These are phyloP conservation scores for Acheta domesticus DNA, from an alignment of 2,888 invertebrate genomes.

Conservation along the genomic window DNA sequence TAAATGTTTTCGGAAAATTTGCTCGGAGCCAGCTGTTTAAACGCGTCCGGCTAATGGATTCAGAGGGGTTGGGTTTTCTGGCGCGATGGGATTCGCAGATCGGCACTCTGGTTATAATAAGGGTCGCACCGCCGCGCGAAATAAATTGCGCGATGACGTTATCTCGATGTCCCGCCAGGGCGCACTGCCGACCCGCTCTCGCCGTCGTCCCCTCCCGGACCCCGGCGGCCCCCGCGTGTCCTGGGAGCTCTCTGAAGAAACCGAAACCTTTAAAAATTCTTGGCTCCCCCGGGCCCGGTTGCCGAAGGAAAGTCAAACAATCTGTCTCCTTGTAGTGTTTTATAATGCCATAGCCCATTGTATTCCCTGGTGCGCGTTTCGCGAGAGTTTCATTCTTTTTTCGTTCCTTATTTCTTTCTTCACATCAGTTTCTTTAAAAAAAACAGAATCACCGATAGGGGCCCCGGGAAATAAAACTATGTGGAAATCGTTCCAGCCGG, in stretches of 20 bases:
- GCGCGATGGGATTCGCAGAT: background rate
- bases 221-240: too few relatives aligned
- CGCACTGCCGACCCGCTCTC: background rate
- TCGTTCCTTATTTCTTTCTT: background rate
- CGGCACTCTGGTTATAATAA: background rate
- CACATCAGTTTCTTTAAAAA: background rate
- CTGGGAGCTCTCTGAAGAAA: background rate
- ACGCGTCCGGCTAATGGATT: background rate
- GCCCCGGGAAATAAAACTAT: background rate
- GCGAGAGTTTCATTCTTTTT: background rate
- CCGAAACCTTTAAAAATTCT: conserved; percentile 18
- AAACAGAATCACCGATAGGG: background rate
- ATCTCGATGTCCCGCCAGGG: background rate
- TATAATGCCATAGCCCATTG: conserved; percentile 18
- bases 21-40: background rate
- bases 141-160: background rate
- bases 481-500: background rate
- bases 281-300: background rate
- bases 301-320: background rate
- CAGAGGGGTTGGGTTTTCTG: background rate
- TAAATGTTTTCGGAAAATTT: conserved; percentile 18
- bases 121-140: background rate
- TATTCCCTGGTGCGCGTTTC: background rate
- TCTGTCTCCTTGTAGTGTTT: conserved; percentile 18
- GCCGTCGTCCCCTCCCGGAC: too few relatives aligned